Percentiles rank a stretch among this genome's conserved stretches.
Evolutionary conservation across 2,797 vertebrate species (phyloP).

Genomic region (Thalassophryne amazonica): DNA sequence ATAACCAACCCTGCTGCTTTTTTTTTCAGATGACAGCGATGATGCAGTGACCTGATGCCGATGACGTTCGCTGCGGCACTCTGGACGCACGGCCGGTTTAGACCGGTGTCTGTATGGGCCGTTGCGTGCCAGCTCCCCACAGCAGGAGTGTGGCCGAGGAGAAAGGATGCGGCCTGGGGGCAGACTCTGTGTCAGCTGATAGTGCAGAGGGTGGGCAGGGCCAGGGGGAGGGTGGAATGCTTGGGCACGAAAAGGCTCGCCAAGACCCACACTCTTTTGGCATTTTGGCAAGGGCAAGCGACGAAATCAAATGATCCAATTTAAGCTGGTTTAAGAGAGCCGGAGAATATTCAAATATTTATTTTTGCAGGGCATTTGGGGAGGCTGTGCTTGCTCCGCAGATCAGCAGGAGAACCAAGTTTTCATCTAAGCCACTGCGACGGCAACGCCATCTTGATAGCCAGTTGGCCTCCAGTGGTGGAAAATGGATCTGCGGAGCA

Average conservation of each 20-base stretch:
- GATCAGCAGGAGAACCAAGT: conserved; percentile 60
- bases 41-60: conserved; percentile 40
- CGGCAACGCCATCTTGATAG: conserved; percentile 62
- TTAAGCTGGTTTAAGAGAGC: conserved; percentile 82
- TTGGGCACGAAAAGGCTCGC: conserved; percentile 69
- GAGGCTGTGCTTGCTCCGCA: conserved; percentile 62
- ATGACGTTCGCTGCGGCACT: conserved; percentile 12
- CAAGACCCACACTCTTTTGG: conserved; percentile 83
- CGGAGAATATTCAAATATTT: conserved; percentile 85
- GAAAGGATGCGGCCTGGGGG: conserved; percentile 70
- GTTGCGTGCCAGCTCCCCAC: conserved; percentile 62
- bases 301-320: conserved; percentile 81
- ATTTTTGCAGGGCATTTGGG: conserved; percentile 72
- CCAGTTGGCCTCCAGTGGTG: conserved; percentile 76
- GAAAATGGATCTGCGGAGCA: conserved; percentile 64
- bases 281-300: conserved; percentile 84
- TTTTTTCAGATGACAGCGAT: conserved; percentile 3
- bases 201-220: conserved; percentile 78
- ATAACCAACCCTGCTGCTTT: not conserved
- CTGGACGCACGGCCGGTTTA: conserved; percentile 53
- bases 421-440: conserved; percentile 44
- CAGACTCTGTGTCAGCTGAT: conserved; percentile 84
- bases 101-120: conserved; percentile 50
- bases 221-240: conserved; percentile 65
- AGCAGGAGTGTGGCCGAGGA: conserved; percentile 75